Evolutionary conservation across 2,113 vertebrate genomes (phyloP).

Genomic region (Thryonomys swinderianus): DNA sequence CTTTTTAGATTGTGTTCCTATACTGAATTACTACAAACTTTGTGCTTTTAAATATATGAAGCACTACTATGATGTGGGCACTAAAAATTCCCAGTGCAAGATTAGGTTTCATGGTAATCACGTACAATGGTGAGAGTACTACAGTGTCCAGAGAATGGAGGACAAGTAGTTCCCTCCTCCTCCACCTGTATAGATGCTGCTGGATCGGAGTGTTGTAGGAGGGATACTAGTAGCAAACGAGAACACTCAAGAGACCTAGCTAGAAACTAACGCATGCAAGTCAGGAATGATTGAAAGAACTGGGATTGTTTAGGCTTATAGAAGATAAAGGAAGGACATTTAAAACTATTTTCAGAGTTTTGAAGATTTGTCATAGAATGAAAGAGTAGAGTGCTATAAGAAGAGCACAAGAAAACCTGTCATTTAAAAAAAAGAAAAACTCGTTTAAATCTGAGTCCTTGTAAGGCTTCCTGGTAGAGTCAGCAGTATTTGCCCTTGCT

Average conservation of each 20-base stretch:
- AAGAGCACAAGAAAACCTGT: background rate
- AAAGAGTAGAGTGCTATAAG: background rate
- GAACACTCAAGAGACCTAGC: background rate
- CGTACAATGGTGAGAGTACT: background rate
- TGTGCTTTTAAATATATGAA: slow-evolving; percentile 39
- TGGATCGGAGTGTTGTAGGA: background rate
- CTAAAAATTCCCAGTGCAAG: background rate
- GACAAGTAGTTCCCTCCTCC: background rate
- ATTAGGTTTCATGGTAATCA: background rate
- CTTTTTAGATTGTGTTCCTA: slow-evolving; percentile 47
- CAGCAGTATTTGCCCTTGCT: background rate
- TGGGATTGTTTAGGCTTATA: background rate
- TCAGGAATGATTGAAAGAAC: background rate
- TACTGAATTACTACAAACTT: slow-evolving; percentile 24
- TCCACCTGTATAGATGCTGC: background rate
- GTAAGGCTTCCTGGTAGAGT: background rate
- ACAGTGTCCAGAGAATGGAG: background rate
- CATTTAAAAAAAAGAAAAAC: background rate
- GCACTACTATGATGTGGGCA: background rate
- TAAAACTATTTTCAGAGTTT: background rate
- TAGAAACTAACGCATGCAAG: background rate
- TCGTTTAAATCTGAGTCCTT: background rate
- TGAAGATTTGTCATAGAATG: background rate
- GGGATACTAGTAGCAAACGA: background rate
- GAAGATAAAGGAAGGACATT: background rate